These are phyloP conservation scores for Tenthredo notha DNA, from an alignment of 2,888 invertebrate genomes.

Conservation along the genomic window DNA sequence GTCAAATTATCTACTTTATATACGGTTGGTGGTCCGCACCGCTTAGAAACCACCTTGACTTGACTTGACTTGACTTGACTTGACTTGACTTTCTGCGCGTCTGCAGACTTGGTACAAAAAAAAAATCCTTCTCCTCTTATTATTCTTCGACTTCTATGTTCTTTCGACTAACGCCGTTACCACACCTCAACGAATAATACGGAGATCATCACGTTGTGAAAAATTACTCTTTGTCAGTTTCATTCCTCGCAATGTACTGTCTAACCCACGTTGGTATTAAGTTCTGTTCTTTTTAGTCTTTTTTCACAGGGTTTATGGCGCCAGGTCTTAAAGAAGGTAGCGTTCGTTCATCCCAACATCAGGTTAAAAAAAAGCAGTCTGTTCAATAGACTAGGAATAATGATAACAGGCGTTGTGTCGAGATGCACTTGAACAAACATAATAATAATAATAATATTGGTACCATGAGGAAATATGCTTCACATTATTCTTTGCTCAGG, in stretches of 20 bases:
- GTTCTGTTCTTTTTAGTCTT: background rate
- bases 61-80: no score
- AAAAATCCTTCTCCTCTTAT: background rate
- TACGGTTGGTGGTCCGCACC: conserved; percentile 24
- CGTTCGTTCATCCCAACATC: conserved; percentile 15
- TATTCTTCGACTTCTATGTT: background rate
- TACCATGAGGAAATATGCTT: background rate
- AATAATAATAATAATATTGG: background rate
- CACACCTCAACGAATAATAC: background rate
- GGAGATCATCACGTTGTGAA: background rate
- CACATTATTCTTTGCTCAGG: conserved; percentile 21
- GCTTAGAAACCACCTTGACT: background rate
- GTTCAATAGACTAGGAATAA: background rate
- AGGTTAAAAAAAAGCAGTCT: background rate
- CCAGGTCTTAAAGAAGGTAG: conserved; percentile 21
- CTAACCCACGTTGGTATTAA: background rate
- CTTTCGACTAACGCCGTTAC: background rate
- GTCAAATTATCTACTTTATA: conserved; percentile 54
- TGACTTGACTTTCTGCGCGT: conserved; percentile 9
- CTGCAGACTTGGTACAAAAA: conserved; percentile 6
- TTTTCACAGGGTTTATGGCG: conserved; percentile 35
- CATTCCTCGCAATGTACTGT: background rate
- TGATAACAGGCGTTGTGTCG: background rate
- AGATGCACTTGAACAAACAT: conserved; percentile 32
- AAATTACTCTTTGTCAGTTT: conserved; percentile 4